These are phyloP conservation scores for Aproaerema taeniolella DNA, from an alignment of 2,888 invertebrate species.

Conservation along the genomic window DNA sequence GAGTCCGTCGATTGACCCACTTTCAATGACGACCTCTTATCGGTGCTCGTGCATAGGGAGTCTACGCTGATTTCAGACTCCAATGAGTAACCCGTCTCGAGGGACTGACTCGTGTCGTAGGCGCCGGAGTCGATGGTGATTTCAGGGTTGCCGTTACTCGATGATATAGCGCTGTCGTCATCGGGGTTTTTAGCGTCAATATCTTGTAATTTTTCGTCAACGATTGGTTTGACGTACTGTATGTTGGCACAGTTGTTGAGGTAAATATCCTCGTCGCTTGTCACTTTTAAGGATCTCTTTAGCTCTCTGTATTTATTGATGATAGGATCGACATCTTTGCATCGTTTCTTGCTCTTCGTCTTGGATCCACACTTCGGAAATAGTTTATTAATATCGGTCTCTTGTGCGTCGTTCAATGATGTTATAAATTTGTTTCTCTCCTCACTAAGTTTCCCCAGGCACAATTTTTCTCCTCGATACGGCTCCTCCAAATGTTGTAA, in stretches of 20 bases:
- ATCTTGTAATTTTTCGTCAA: conserved; percentile 55
- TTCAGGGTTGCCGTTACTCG: conserved; percentile 70
- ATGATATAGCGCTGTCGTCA: conserved; percentile 66
- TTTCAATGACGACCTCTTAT: conserved; percentile 77
- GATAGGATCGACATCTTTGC: conserved; percentile 68
- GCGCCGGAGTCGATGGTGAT: conserved; percentile 69
- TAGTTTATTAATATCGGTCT: conserved; percentile 63
- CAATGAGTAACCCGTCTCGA: conserved; percentile 71
- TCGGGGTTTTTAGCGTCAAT: conserved; percentile 65
- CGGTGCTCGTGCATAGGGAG: conserved; percentile 74
- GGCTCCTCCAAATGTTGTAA: conserved; percentile 79
- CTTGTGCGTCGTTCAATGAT: conserved; percentile 69
- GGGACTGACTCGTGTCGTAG: conserved; percentile 67
- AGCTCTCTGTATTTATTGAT: conserved; percentile 69
- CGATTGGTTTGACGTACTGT: conserved; percentile 50
- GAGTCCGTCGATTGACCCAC: conserved; percentile 83
- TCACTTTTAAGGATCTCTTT: conserved; percentile 64
- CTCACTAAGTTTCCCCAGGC: conserved; percentile 74
- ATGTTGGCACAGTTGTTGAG: conserved; percentile 69
- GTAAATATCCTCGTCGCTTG: conserved; percentile 62
- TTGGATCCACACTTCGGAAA: conserved; percentile 70
- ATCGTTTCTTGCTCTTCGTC: conserved; percentile 70
- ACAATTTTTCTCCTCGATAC: conserved; percentile 76
- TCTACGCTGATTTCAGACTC: conserved; percentile 78
- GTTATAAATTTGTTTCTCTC: conserved; percentile 78